Conservation (phyloP, 1,140 invertebrate genomes). For the Dreissena polymorpha region DNA sequence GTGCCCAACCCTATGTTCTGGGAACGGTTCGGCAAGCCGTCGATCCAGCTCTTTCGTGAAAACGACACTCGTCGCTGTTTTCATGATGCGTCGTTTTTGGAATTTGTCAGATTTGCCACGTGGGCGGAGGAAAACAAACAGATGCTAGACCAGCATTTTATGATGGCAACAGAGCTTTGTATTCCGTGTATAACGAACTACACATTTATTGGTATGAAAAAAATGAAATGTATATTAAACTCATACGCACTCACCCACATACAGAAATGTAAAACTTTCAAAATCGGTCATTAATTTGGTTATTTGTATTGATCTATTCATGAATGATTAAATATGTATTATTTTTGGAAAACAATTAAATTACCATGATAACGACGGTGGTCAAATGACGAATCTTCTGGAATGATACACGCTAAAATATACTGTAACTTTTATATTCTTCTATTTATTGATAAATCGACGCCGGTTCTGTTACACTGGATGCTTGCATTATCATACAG, state of each 20-base stretch:
- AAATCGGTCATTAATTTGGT: not conserved
- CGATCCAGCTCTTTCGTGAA: not conserved
- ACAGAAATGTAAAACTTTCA: not conserved
- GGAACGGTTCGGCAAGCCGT: conserved; percentile 24
- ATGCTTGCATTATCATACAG: not conserved
- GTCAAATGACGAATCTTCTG: not conserved
- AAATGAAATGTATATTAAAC: too few relatives aligned
- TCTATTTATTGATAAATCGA: too few relatives aligned
- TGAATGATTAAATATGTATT: not conserved
- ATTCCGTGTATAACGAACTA: conserved; percentile 29
- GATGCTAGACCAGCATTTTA: conserved; percentile 25
- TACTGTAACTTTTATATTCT: not conserved
- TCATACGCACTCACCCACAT: too few relatives aligned
- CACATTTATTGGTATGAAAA: conserved; percentile 21
- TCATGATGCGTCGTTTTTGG: conserved; percentile 38
- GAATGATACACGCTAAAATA: not conserved
- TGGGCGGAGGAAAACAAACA: not conserved
- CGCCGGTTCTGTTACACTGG: too few relatives aligned
- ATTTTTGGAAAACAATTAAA: too few relatives aligned
- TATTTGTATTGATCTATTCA: not conserved
- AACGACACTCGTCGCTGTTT: not conserved
- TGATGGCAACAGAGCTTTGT: conserved; percentile 4
- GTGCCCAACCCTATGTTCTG: conserved; percentile 36
- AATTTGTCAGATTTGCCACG: conserved; percentile 31
- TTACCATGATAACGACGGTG: not conserved